Evolutionary conservation across 2,888 invertebrate genomes (phyloP), one percentile per base, ranked within the genome.

Genomic region (Amblyjoppa proteus): DNA sequence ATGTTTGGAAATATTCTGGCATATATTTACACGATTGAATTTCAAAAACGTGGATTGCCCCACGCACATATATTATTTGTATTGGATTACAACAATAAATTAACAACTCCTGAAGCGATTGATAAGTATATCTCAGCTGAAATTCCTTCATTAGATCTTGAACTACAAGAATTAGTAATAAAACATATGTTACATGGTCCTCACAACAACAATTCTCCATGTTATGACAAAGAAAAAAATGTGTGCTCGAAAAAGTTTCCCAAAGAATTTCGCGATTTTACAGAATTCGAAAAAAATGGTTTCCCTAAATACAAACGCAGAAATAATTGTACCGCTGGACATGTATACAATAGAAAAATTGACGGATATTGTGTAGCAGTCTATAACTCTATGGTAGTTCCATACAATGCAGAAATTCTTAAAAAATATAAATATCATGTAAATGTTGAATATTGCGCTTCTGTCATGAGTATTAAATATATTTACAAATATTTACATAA

Each of bases 381-480:
- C 4, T 81, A 87, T 78, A 86, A 84, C 80, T 77, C 71, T 7
- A 87, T 88, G 85, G 78, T 85, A 11, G 81, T 87, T 45, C 84
- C 88, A 2, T 84, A 87, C 56, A 88, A 87, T 76, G 31, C 73
- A 20, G 9, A 28, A 69, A 31, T 84, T 53, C 49, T 87, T 25
- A 69, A 68, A 81, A 86, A 82, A 81, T 86, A 81, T 73, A 81
- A 73, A 41, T 85, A 78, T 74, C 83, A 87, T 58, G 84, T 87
- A 16, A 86, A 87, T 61, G 86, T 87, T 56, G 84, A 88, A 73
- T 85, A 85, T 80, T 87, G 87, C 83, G 85, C 85, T 71, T 86
- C 75, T 0, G 75, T 88, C 7, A 79, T 7, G 53, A 53, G 53
- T 53, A n/a, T 53, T 20, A 53, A 53, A 53, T 53, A 53, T 53